Evolutionary conservation across 2,888 invertebrate species (phyloP).

Genomic region (Formica aserva): DNA sequence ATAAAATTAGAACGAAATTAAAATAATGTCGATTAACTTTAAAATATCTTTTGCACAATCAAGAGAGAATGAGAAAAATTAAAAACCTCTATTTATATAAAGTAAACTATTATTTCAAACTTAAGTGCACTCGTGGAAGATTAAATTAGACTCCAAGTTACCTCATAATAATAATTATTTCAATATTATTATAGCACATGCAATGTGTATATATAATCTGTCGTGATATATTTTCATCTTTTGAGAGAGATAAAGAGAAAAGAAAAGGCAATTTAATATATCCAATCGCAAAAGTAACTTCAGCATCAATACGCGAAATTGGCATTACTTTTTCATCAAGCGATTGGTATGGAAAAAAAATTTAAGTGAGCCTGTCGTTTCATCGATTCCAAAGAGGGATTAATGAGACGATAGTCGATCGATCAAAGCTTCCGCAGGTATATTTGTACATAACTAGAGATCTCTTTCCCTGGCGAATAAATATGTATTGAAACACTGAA

Average conservation of each 20-base stretch:
- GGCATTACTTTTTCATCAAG: conserved; percentile 2
- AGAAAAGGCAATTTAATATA: background rate
- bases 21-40: background rate
- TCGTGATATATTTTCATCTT: background rate
- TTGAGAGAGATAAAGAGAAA: background rate
- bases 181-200: background rate
- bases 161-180: background rate
- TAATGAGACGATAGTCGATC: conserved; percentile 21
- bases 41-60: background rate
- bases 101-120: background rate
- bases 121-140: background rate
- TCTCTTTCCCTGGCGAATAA: conserved; percentile 18
- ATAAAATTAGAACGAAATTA: background rate
- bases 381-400: conserved; percentile 14
- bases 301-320: background rate
- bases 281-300: background rate
- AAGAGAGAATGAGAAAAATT: background rate
- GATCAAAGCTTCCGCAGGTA: conserved; percentile 32
- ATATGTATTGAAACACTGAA: conserved; percentile 1
- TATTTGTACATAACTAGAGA: background rate
- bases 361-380: background rate
- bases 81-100: no score
- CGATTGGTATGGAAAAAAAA: background rate
- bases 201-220: background rate
- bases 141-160: background rate